Percentiles rank a stretch among this genome's conserved stretches.
phyloP scores from a whole-genome alignment of 2,113 vertebrate genomes.

The Reinhardtius hippoglossoides region DNA sequence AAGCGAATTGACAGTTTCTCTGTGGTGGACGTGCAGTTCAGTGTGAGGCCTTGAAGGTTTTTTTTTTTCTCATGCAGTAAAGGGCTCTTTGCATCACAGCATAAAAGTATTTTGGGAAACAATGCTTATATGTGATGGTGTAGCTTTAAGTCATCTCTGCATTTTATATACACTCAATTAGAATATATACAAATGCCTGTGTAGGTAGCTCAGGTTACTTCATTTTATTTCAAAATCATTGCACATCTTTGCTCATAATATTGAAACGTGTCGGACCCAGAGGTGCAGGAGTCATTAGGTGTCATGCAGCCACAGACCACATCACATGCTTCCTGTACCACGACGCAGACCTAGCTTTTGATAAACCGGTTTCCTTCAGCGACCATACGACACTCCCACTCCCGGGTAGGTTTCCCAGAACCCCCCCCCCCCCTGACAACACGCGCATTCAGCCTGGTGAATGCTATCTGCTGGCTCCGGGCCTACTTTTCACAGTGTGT shows the following conservation, averaged over 20 bases:
- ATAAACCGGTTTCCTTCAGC: slow-evolving; percentile 17
- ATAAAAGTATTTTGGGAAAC: too few species aligned
- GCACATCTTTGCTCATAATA: too few species aligned
- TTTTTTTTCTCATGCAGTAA: neutral
- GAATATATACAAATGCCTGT: too few species aligned
- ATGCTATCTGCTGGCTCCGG: slow-evolving; percentile 41
- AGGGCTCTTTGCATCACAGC: neutral
- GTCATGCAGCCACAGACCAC: neutral
- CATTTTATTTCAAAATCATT: too few species aligned
- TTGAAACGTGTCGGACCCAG: too few species aligned
- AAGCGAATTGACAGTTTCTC: slow-evolving; percentile 13
- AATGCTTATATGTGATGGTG: too few species aligned
- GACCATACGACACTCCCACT: slow-evolving; percentile 2
- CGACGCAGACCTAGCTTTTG: neutral
- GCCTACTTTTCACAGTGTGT: slow-evolving; percentile 29
- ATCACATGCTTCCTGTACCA: slow-evolving; percentile 30
- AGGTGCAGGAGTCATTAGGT: too few species aligned
- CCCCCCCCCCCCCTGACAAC: neutral
- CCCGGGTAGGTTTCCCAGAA: slow-evolving; percentile 42
- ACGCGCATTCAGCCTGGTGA: slow-evolving; percentile 22
- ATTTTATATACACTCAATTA: too few species aligned
- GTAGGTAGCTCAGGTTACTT: too few species aligned
- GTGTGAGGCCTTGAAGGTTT: slow-evolving; percentile 11
- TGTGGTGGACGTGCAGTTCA: slow-evolving; percentile 48
- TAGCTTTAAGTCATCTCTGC: too few species aligned